Evolutionary conservation across 2,113 vertebrate genomes (phyloP).

Genomic region (Microcebus murinus): DNA sequence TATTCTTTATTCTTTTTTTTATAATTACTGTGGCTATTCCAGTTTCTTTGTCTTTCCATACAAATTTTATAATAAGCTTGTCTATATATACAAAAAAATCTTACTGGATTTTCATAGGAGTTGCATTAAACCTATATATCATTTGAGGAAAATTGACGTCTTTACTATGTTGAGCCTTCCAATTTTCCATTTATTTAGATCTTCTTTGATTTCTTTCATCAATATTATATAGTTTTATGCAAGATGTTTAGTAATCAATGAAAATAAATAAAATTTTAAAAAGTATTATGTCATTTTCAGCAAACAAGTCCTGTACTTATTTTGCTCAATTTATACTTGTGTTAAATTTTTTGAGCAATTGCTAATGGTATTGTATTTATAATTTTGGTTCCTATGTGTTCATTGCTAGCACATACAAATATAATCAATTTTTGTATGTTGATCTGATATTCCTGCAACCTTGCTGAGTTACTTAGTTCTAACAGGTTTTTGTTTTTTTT

Average conservation of each 20-base stretch:
- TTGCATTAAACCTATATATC: not conserved
- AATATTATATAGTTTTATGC: not conserved
- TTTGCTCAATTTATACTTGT: not conserved
- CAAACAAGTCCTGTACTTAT: not conserved
- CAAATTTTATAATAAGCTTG: not conserved
- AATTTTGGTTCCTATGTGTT: not conserved
- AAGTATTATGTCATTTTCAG: not conserved
- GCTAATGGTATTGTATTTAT: not conserved
- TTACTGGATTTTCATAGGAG: not conserved
- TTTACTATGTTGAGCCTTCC: not conserved
- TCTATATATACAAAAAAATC: not conserved
- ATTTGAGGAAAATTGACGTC: not conserved
- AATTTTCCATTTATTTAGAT: not conserved
- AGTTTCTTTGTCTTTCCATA: not conserved
- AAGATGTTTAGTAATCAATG: no score
- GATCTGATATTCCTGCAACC: not conserved
- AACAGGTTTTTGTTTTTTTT: not conserved
- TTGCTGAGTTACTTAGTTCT: not conserved
- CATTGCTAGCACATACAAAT: not conserved
- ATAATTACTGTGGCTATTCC: not conserved
- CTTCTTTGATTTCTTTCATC: not conserved
- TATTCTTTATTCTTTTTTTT: not conserved
- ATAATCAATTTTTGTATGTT: not conserved
- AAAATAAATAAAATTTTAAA: no score
- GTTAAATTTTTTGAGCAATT: not conserved